phyloP scores from a whole-genome alignment of 2,888 invertebrate genomes.

The Phortica okadai region DNA sequence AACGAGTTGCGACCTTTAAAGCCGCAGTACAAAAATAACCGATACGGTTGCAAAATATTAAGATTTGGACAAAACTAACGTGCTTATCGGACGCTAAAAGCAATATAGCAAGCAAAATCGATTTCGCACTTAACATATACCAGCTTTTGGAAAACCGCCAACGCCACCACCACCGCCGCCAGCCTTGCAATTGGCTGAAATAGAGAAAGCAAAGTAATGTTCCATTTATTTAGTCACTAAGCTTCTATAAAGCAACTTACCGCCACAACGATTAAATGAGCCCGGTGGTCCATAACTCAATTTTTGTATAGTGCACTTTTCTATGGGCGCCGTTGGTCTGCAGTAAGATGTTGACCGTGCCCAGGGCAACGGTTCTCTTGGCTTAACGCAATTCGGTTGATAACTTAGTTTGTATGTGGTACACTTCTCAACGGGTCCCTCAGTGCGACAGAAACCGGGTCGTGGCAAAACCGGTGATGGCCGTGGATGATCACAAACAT shows the following conservation, averaged over 20 bases:
- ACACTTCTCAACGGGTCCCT: slow-evolving; percentile 68
- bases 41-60: not conserved
- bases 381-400: slow-evolving; percentile 76
- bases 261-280: slow-evolving; percentile 72
- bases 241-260: slow-evolving; percentile 49
- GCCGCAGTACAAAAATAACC: not conserved
- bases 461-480: slow-evolving; percentile 61
- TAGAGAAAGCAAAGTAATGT: not conserved
- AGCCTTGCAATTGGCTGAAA: slow-evolving; percentile 35
- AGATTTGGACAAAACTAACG: slow-evolving; percentile 2
- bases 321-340: slow-evolving; percentile 71
- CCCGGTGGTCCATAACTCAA: slow-evolving; percentile 81
- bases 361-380: slow-evolving; percentile 73
- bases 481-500: slow-evolving; percentile 64
- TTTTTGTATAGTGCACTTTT: slow-evolving; percentile 80
- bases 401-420: slow-evolving; percentile 80
- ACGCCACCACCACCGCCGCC: slow-evolving; percentile 49
- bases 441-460: slow-evolving; percentile 68
- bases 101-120: slow-evolving; percentile 47
- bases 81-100: not conserved
- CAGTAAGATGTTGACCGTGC: slow-evolving; percentile 64
- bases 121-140: slow-evolving; percentile 65
- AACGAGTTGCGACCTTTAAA: not conserved
- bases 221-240: not conserved
- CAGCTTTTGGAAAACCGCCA: slow-evolving; percentile 69